Percentiles rank a stretch among this genome's conserved stretches.
phyloP scores from a whole-genome alignment of 2,797 vertebrate genomes.

The Emys orbicularis region DNA sequence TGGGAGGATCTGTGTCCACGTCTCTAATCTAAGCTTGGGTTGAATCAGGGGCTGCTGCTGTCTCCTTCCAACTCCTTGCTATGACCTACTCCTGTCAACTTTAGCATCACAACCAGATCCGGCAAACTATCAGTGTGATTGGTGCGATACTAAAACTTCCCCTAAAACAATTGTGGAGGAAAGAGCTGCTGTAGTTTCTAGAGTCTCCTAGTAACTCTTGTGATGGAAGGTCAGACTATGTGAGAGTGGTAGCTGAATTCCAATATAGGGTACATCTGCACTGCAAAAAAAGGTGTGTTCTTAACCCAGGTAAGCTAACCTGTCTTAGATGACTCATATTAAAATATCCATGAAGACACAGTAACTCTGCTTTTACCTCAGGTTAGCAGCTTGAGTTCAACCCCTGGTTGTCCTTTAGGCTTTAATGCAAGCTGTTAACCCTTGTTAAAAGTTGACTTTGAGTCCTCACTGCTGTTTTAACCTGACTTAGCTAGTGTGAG shows the following conservation, averaged over 20 bases:
- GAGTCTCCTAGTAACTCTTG: too few species aligned
- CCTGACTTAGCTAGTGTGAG: too few species aligned
- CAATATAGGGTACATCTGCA: background rate
- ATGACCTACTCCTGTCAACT: constrained; percentile 1
- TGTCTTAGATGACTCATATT: too few species aligned
- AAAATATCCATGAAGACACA: too few species aligned
- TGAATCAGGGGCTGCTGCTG: accelerated
- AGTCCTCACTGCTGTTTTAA: too few species aligned
- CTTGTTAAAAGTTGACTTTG: too few species aligned
- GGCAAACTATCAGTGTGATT: background rate
- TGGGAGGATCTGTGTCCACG: background rate
- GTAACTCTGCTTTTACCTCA: too few species aligned
- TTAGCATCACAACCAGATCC: background rate
- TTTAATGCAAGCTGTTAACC: too few species aligned
- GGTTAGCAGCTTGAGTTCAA: too few species aligned
- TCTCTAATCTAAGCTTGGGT: background rate
- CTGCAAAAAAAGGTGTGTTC: background rate
- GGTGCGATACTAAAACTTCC: background rate
- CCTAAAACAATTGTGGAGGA: background rate
- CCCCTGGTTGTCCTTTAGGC: too few species aligned
- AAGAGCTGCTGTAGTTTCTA: too few species aligned
- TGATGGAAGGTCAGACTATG: background rate
- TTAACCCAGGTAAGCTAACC: too few species aligned
- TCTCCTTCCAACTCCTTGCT: background rate
- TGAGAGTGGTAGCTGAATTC: background rate